Evolutionary conservation across 2,113 vertebrate genomes (phyloP).

Genomic region (Eupsittula cactorum): DNA sequence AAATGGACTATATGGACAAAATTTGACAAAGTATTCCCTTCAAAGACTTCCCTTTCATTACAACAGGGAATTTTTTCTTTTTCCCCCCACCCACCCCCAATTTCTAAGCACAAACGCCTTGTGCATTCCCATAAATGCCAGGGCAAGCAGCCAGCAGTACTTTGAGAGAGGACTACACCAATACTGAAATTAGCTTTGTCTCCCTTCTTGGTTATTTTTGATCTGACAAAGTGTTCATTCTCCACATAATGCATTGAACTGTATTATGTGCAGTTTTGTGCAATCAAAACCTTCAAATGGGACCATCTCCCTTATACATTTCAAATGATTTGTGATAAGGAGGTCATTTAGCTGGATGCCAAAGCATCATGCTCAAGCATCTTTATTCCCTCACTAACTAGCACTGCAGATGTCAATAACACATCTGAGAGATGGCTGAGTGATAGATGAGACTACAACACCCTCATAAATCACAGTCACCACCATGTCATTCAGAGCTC

Average conservation of each 20-base stretch:
- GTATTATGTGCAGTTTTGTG: neutral
- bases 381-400: neutral
- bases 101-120: neutral
- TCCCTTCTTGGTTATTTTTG: neutral
- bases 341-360: neutral
- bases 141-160: neutral
- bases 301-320: neutral
- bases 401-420: neutral
- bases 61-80: neutral
- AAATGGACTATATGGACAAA: neutral
- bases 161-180: neutral
- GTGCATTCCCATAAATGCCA: neutral
- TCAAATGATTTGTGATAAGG: neutral
- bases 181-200: neutral
- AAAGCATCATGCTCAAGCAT: neutral
- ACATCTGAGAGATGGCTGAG: neutral
- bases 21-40: neutral
- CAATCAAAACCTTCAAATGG: neutral
- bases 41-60: neutral
- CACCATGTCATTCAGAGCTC: neutral
- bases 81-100: neutral
- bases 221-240: neutral
- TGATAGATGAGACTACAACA: neutral
- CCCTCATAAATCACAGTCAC: slow-evolving; percentile 3
- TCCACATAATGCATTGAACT: neutral